Base-by-base conservation (phyloP, 2,113 vertebrate genomes). In the Aspiorhynchus laticeps region DNA sequence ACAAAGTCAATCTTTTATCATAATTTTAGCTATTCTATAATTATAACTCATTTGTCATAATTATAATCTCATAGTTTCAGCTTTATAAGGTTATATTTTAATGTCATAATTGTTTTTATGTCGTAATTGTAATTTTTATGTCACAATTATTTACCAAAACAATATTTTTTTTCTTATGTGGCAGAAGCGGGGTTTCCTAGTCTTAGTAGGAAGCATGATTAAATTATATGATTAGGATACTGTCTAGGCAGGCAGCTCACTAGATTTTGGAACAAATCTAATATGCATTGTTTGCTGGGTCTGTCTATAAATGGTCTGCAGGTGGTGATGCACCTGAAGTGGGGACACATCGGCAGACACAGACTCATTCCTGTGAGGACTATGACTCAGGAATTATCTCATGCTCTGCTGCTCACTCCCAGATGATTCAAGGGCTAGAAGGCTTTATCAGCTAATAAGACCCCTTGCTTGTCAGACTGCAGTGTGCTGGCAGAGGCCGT, bases 361-460 rank as follows among this genome's bases (percentile, higher is more conserved):
- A 78, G 46, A 31, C 46, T 10, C 75, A 53, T 31, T 12, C 26
- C 46, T 36, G 53, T 4, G 19, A 80, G 53, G 51, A 11, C 11
- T 63, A 80, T 80, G 56, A 63, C 36, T 80, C 36, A 26, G 78
- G 53, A 36, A 19, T n/a, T 21, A 36, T 79, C 75, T 77, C 26
- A 28, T 77, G 43, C 41, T 46, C 41, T 46, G 24, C 75, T 56
- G 48, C 21, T 61, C 21, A n/a, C 19, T 79, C 12, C 8, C n/a
- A 81, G 79, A 28, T 65, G 79, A 81, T 65, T 59, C 79, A 11
- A 28, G n/a, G 59, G 38, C n/a, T 81, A 14, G 56, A 26, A 31
- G n/a, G 38, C 59, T 81, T 15, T 24, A 81, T 65, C 79, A 80
- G 33, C 53, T 80, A n/a, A 26, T 41, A 7, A 38, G 79, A 43